Evolutionary conservation across 1,140 invertebrate genomes (phyloP).

Genomic region (Rhyacophila brunnea): DNA sequence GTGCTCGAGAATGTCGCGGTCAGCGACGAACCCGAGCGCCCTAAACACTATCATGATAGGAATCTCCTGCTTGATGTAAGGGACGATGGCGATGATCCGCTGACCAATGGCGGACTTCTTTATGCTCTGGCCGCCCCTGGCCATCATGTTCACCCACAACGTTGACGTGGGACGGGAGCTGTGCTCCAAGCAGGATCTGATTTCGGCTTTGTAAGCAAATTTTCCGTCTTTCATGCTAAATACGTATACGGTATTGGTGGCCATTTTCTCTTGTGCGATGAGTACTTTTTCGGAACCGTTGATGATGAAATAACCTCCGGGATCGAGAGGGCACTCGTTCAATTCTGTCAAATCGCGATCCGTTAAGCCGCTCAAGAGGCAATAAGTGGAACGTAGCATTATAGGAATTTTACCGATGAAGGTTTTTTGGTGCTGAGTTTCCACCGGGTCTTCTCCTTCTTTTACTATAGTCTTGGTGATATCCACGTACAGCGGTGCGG

Average conservation of each 20-base stretch:
- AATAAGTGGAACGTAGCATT: conserved; percentile 97
- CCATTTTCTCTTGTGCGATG: conserved; percentile 99
- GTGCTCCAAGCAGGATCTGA: conserved; percentile 94
- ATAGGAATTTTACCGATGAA: conserved; percentile 98
- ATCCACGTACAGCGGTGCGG: conserved; percentile 97
- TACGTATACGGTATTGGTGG: conserved; percentile 98
- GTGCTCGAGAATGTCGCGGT: conserved; percentile 97
- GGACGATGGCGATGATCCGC: conserved; percentile 94
- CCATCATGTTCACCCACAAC: conserved; percentile 99
- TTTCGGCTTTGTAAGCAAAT: conserved; percentile 97
- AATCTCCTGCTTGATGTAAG: conserved; percentile 99
- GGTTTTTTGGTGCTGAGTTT: conserved; percentile 94
- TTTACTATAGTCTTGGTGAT: conserved; percentile 94
- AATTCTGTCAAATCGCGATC: conserved; percentile 98
- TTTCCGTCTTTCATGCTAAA: conserved; percentile 98
- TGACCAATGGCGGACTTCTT: conserved; percentile 98
- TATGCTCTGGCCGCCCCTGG: conserved; percentile 89
- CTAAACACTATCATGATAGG: conserved; percentile 99
- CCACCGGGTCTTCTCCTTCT: conserved; percentile 87
- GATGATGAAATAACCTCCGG: conserved; percentile 95
- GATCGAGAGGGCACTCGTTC: conserved; percentile 98
- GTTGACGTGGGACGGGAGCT: conserved; percentile 91
- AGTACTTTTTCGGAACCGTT: conserved; percentile 95
- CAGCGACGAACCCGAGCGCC: conserved; percentile 96
- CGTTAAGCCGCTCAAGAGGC: conserved; percentile 86